These are phyloP conservation scores for Catagonus wagneri DNA, from an alignment of 2,113 vertebrate species.

Conservation along the genomic window DNA sequence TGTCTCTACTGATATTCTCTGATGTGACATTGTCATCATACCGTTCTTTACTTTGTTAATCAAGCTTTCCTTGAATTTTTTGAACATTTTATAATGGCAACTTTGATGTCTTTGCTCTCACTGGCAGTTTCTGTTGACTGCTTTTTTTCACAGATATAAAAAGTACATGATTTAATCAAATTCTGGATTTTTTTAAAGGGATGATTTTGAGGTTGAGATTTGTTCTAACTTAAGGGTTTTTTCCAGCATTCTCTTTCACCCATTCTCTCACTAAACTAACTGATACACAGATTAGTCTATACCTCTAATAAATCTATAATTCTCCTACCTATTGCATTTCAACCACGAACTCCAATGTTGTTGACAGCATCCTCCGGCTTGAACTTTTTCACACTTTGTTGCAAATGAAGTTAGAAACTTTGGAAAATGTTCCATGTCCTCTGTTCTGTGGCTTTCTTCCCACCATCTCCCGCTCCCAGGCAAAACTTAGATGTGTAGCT, in stretches of 20 bases:
- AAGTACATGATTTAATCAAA: not conserved
- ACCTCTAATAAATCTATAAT: not conserved
- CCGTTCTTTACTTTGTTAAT: not conserved
- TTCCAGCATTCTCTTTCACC: not conserved
- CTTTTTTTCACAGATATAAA: not conserved
- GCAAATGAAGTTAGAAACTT: conserved; percentile 1
- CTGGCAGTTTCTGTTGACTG: not conserved
- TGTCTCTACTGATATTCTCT: not conserved
- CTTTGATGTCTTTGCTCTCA: not conserved
- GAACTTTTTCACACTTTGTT: not conserved
- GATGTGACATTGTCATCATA: not conserved
- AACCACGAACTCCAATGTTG: not conserved
- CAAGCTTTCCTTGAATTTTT: not conserved
- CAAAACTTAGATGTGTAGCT: not conserved
- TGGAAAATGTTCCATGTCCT: not conserved
- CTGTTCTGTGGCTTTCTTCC: not conserved
- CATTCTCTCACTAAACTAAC: not conserved
- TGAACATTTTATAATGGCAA: not conserved
- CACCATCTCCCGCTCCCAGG: not conserved
- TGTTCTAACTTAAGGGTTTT: not conserved
- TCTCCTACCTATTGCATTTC: not conserved
- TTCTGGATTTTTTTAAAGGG: not conserved
- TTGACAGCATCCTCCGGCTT: not conserved
- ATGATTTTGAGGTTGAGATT: not conserved
- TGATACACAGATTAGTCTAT: not conserved